phyloP scores from a whole-genome alignment of 2,888 invertebrate genomes.

The Hirtodrosophila trivittata region DNA sequence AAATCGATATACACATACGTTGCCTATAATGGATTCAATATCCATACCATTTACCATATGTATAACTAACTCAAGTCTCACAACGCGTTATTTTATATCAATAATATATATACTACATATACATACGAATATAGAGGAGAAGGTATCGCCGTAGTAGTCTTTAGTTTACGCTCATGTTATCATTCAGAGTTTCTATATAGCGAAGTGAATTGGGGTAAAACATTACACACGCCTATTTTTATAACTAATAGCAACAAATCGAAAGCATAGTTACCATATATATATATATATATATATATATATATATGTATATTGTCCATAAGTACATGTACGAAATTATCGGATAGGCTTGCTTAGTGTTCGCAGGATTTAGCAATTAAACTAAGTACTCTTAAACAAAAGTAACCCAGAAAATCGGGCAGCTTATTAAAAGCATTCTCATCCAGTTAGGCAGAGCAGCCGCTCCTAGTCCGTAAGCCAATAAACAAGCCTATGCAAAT shows the following conservation, averaged over 20 bases:
- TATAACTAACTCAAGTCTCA: slow-evolving; percentile 72
- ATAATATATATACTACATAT: slow-evolving; percentile 39
- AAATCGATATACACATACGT: slow-evolving; percentile 73
- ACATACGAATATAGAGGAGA: slow-evolving; percentile 3
- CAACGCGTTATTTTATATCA: slow-evolving; percentile 59
- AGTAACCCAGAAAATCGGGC: slow-evolving; percentile 26
- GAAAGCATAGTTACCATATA: slow-evolving; percentile 17
- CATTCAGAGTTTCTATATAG: slow-evolving; percentile 71
- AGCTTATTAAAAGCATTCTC: slow-evolving; percentile 39
- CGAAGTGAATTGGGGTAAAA: slow-evolving; percentile 37
- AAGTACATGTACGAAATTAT: slow-evolving; percentile 6
- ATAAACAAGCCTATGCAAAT: slow-evolving; percentile 6
- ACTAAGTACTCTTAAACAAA: not conserved
- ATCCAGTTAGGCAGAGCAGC: slow-evolving; percentile 42
- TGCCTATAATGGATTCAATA: slow-evolving; percentile 65
- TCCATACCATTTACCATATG: slow-evolving; percentile 62
- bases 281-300: slow-evolving; percentile 9
- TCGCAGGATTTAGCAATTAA: slow-evolving; percentile 30
- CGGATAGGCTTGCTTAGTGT: slow-evolving; percentile 43
- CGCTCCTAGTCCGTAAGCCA: slow-evolving; percentile 55
- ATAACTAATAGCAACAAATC: slow-evolving; percentile 33
- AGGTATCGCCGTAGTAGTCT: slow-evolving; percentile 42
- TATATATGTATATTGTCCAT: slow-evolving; percentile 7
- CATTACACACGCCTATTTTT: slow-evolving; percentile 52
- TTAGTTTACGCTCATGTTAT: slow-evolving; percentile 65